A percentile compares a stretch with the other conserved stretches of the same genome.
Evolutionary conservation across 2,797 vertebrate species (phyloP).

Genomic region (Hafferia zeledoni): DNA sequence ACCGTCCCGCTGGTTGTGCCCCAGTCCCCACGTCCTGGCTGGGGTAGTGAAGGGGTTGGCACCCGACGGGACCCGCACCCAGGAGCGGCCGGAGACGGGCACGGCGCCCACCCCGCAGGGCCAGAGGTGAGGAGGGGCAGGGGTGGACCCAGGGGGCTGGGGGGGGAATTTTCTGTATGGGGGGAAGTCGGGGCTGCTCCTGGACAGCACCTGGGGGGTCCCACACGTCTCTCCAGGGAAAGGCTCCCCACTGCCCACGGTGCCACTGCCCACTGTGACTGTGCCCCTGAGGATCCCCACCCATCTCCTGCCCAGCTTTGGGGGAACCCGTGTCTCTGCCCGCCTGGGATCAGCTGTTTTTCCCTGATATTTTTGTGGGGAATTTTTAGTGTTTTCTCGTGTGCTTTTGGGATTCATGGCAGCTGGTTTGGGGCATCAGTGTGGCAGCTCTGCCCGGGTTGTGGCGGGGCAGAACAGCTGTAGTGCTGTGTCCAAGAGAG

Average conservation of each 20-base stretch:
- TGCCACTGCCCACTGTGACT: background rate
- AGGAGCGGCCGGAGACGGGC: background rate
- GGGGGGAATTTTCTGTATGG: rapidly evolving
- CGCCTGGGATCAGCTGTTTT: background rate
- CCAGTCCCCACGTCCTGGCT: slow-evolving; percentile 77
- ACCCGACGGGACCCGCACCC: background rate
- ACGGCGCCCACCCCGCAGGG: rapidly evolving
- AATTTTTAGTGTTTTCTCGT: background rate
- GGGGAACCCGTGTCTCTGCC: background rate
- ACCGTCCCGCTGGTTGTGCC: slow-evolving; percentile 92
- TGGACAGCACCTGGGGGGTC: rapidly evolving
- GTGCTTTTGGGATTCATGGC: background rate
- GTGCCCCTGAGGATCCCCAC: rapidly evolving
- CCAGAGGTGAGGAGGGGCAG: slow-evolving; percentile 36
- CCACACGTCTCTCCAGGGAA: rapidly evolving
- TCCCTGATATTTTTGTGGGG: rapidly evolving
- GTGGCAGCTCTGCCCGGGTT: background rate
- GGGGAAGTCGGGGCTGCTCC: background rate
- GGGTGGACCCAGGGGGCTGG: rapidly evolving
- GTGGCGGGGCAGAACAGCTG: background rate
- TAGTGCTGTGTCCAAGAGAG: rapidly evolving
- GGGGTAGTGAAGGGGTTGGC: slow-evolving; percentile 32
- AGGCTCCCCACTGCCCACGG: background rate
- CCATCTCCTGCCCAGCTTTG: background rate
- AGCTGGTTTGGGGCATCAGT: rapidly evolving